Evolutionary conservation across 2,797 vertebrate genomes (phyloP).

Genomic region (Oreochromis grahami): DNA sequence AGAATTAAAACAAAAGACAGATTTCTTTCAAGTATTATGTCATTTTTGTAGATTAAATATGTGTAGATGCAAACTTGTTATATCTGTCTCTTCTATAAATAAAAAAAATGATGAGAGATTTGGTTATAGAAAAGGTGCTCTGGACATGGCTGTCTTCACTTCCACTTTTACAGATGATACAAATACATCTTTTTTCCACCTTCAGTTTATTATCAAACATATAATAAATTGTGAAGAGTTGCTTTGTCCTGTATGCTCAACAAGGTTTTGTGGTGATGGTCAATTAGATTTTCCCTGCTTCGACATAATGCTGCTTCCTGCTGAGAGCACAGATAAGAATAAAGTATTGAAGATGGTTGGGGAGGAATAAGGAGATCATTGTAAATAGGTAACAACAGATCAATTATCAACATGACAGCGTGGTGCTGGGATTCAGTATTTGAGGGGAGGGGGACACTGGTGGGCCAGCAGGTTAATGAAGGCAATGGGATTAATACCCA

Average conservation of each 20-base stretch:
- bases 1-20: background rate
- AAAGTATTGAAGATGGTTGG: slow-evolving; percentile 18
- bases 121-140: background rate
- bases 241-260: background rate
- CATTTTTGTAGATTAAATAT: background rate
- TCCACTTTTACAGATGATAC: background rate
- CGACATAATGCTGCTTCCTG: background rate
- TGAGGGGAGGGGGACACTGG: slow-evolving; percentile 1
- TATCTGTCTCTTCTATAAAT: background rate
- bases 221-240: background rate
- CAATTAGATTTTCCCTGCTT: slow-evolving; percentile 10
- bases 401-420: slow-evolving; percentile 68
- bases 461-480: slow-evolving; percentile 79
- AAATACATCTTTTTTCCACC: background rate
- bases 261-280: background rate
- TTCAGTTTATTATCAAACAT: background rate
- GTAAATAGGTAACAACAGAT: slow-evolving; percentile 69
- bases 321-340: slow-evolving; percentile 28
- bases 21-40: background rate
- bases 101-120: background rate
- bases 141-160: background rate
- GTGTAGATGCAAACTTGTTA: background rate
- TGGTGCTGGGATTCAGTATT: slow-evolving; percentile 50
- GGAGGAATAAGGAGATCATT: slow-evolving; percentile 73
- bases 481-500: slow-evolving; percentile 73